A percentile compares a stretch with the other conserved stretches of the same genome.
Conservation (phyloP, 2,888 invertebrate genomes). For the Phyto melanocephala region DNA sequence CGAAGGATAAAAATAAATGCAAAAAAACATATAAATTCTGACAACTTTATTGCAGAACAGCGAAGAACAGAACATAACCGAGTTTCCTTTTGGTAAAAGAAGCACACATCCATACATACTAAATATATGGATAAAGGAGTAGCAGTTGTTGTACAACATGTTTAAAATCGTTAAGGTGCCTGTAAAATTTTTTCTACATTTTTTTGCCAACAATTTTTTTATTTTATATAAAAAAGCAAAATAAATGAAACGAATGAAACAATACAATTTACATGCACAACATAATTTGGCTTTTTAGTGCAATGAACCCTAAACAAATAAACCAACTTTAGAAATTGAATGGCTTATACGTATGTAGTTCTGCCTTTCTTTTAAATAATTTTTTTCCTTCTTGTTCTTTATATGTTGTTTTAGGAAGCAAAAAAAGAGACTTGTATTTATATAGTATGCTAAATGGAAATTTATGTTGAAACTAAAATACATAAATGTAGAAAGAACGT, state of each 20-base stretch:
- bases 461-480: slow-evolving; percentile 49
- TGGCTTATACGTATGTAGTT: slow-evolving; percentile 37
- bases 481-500: slow-evolving; percentile 2
- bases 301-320: slow-evolving; percentile 62
- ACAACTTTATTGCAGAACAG: slow-evolving; percentile 58
- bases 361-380: background rate
- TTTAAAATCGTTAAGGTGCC: slow-evolving; percentile 49
- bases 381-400: background rate
- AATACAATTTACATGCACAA: slow-evolving; percentile 63
- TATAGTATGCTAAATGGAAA: slow-evolving; percentile 43
- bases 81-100: slow-evolving; percentile 19
- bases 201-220: slow-evolving; percentile 45
- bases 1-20: slow-evolving; percentile 39
- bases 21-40: slow-evolving; percentile 52
- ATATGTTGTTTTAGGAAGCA: background rate
- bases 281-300: slow-evolving; percentile 62
- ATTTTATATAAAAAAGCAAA: background rate
- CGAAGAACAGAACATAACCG: slow-evolving; percentile 33
- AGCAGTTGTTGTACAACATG: background rate
- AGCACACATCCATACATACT: background rate
- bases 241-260: slow-evolving; percentile 38
- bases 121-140: background rate
- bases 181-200: slow-evolving; percentile 21
- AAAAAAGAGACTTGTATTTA: slow-evolving; percentile 4
- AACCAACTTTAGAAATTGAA: slow-evolving; percentile 55